These are phyloP conservation scores for Chondrosia reniformis DNA, from an alignment of 37 sponge, comb jelly and placozoan species.

Conservation along the genomic window DNA sequence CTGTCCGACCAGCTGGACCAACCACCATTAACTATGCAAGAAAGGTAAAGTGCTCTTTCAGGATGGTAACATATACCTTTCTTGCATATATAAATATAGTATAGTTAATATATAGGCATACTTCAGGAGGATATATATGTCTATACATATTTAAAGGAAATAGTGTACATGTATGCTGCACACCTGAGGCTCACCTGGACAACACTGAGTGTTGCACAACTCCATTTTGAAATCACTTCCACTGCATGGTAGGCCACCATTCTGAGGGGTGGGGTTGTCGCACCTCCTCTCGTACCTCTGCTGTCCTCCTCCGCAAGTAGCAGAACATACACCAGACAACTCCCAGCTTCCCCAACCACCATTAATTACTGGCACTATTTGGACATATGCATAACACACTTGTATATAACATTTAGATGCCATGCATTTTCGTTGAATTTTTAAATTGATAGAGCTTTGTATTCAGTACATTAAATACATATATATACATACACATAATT, in stretches of 20 bases:
- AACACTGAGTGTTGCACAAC: constrained; percentile 15
- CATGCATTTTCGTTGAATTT: no score
- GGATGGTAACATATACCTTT: no score
- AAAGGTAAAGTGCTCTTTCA: background rate
- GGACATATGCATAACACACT: background rate
- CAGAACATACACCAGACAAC: background rate
- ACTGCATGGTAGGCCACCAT: constrained; percentile 1
- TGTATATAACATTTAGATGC: background rate
- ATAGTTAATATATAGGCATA: no score
- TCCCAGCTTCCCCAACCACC: constrained; percentile 9
- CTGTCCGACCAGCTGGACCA: constrained; percentile 2
- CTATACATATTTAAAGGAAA: no score
- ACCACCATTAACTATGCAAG: background rate
- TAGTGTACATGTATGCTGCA: no score
- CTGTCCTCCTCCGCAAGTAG: background rate
- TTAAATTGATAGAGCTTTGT: no score
- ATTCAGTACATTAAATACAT: background rate
- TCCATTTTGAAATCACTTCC: background rate
- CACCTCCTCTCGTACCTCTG: constrained; percentile 21
- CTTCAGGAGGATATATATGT: no score
- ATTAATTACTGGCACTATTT: background rate
- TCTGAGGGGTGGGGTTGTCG: constrained; percentile 9
- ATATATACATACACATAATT: background rate
- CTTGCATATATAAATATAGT: no score
- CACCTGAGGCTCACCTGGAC: constrained; percentile 18